Evolutionary conservation across 2,113 vertebrate genomes (phyloP), one percentile per base, ranked within the genome.

Genomic region (Anarhynchus alexandrinus): DNA sequence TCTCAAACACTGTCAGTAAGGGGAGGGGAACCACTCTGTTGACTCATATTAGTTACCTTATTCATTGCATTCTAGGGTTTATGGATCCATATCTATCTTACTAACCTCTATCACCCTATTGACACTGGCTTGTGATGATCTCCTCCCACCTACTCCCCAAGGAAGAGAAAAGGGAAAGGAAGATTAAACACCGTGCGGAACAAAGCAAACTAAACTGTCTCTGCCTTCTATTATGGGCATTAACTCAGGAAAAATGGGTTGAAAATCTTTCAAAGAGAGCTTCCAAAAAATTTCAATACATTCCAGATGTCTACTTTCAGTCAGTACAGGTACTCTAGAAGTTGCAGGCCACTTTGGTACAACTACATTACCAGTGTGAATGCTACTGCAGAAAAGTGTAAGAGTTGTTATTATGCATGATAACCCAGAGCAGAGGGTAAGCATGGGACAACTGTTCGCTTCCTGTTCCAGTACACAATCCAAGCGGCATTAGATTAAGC

Each of bases 1-100:
- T 27, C 18, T 40, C 9, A 18, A 30, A 30, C 40, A 61, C 14
- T 69, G 9, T 22, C 0, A 0, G 2, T 42, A 71, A 43, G 12
- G 23, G 45, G 13, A 80, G 54, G 16, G 5, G 9, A 94, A 42
- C 7, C 0, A 0, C 19, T 49, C 30, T 36, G 5, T 36, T 36
- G 4, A 14, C 10, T 61, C 32, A 5, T 45, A 18, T 51, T 62
- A 29, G 7, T 42, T 82, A 23, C 21, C 66, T 80, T 72, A 21
- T 61, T 80, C 43, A 57, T 10, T 69, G 5, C 27, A 32, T 88
- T 88, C 21, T 27, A 32, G 49, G 6, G 9, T 49, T 86, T 88
- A 54, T 72, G 40, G 27, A 66, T 80, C 66, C 11, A 5, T 65
- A 57, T 29, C 34, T 90, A 1, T 40, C 40, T 92, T 34, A 61